phyloP scores from a whole-genome alignment of 2,113 vertebrate species.

The Phylloscopus trochilus region DNA sequence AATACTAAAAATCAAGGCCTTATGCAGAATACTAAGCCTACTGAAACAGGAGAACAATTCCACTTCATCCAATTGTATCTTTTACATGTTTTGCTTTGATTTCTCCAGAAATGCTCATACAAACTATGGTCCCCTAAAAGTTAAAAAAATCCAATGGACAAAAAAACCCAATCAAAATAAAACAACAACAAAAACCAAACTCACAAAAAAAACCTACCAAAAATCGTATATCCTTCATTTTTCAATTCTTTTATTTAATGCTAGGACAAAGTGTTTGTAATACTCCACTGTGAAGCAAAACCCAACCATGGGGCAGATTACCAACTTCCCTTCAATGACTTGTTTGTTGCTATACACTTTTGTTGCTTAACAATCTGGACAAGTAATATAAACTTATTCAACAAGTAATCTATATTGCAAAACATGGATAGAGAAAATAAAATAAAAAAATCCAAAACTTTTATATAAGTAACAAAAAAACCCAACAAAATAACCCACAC shows the following conservation, averaged over 20 bases:
- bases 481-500: not conserved
- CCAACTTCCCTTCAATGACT: not conserved
- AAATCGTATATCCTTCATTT: not conserved
- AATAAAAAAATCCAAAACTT: not conserved
- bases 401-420: not conserved
- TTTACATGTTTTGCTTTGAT: not conserved
- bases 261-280: not conserved
- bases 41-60: not conserved
- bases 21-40: not conserved
- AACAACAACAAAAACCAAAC: too few species aligned
- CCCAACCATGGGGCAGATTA: not conserved
- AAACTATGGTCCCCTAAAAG: not conserved
- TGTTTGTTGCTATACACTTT: not conserved
- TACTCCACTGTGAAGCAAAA: not conserved
- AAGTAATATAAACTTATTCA: not conserved
- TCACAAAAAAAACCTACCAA: too few species aligned
- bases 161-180: not conserved
- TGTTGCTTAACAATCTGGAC: not conserved
- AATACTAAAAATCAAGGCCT: not conserved
- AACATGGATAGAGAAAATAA: not conserved
- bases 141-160: not conserved
- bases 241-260: not conserved
- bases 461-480: not conserved
- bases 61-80: not conserved
- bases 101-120: not conserved